A percentile compares a stretch with the other conserved stretches of the same genome.
phyloP scores from a whole-genome alignment of 2,888 invertebrate genomes.

The Mythimna impura region DNA sequence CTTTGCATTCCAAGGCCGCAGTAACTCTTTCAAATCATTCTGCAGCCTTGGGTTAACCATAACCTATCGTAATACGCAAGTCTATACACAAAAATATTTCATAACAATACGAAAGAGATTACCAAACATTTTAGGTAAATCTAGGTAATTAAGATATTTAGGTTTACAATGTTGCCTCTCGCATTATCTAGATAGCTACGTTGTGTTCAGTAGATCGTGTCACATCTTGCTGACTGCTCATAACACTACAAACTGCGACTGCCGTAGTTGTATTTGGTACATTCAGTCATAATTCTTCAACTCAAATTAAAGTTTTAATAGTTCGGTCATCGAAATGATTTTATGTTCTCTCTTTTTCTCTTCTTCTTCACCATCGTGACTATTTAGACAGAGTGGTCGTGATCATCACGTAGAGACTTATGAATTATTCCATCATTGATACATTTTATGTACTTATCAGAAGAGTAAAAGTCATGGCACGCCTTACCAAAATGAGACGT shows the following conservation, averaged over 20 bases:
- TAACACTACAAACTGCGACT: slow-evolving; percentile 42
- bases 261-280: slow-evolving; percentile 1
- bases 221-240: slow-evolving; percentile 59
- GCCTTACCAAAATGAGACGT: neutral
- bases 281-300: neutral
- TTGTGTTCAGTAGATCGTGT: slow-evolving; percentile 53
- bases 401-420: too few relatives aligned
- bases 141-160: slow-evolving; percentile 30
- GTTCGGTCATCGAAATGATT: too few relatives aligned
- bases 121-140: neutral
- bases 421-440: too few relatives aligned
- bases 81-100: neutral
- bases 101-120: neutral
- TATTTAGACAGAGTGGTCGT: too few relatives aligned
- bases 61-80: neutral
- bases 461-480: neutral
- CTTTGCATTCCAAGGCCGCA: too few relatives aligned
- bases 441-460: neutral
- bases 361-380: too few relatives aligned
- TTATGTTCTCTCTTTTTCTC: too few relatives aligned
- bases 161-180: slow-evolving; percentile 20
- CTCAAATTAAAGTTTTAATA: neutral
- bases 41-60: too few relatives aligned
- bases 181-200: slow-evolving; percentile 32
- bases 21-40: too few relatives aligned